These are phyloP conservation scores for Amphiprion clarkii DNA, from an alignment of 2,797 vertebrate species.

Conservation along the genomic window DNA sequence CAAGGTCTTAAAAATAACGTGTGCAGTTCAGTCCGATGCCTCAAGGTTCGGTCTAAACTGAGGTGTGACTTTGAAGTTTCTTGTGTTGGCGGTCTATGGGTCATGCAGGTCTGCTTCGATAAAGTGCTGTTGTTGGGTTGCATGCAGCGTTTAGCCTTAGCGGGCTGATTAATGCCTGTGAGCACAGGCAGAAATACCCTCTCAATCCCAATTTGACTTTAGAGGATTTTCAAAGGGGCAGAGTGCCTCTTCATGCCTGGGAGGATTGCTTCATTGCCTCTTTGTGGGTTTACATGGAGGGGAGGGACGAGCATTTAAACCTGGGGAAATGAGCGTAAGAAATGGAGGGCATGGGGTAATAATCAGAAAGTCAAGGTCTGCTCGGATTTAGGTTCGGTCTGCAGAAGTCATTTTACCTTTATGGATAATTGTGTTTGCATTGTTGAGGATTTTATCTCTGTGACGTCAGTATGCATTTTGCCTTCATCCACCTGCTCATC, in stretches of 20 bases:
- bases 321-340: conserved; percentile 36
- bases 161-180: conserved; percentile 70
- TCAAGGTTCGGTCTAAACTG: neutral
- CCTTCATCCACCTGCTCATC: neutral
- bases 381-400: conserved; percentile 41
- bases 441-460: conserved; percentile 43
- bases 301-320: conserved; percentile 30
- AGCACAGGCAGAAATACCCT: conserved; percentile 61
- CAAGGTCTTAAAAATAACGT: neutral
- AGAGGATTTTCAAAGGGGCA: conserved; percentile 53
- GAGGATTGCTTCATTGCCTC: conserved; percentile 34
- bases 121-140: conserved; percentile 60
- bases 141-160: conserved; percentile 41
- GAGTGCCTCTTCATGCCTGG: conserved; percentile 49
- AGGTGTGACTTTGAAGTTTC: conserved; percentile 44
- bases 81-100: conserved; percentile 26
- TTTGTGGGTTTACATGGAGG: conserved; percentile 34
- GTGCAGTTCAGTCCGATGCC: neutral
- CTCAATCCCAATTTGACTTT: conserved; percentile 70
- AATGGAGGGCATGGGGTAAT: conserved; percentile 46
- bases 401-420: conserved; percentile 37
- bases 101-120: conserved; percentile 40
- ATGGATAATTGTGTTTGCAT: conserved; percentile 56
- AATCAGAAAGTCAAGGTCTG: conserved; percentile 50
- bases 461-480: conserved; percentile 39